A percentile compares a stretch with the other conserved stretches of the same genome.
phyloP scores from a whole-genome alignment of 2,113 vertebrate genomes.

The Hemiprocne comata region DNA sequence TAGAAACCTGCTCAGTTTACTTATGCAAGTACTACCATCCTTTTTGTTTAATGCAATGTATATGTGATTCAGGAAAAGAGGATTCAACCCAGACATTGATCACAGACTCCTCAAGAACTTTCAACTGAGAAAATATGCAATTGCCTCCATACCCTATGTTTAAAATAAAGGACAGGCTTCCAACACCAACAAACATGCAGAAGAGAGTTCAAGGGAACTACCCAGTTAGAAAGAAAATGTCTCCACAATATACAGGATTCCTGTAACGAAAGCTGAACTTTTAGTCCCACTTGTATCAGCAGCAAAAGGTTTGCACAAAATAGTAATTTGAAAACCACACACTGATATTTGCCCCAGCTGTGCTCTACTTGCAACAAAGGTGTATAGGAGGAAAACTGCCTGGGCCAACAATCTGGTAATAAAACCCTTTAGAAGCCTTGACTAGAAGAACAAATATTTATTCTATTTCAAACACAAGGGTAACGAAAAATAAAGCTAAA shows the following conservation, averaged over 20 bases:
- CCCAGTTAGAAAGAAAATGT: not conserved
- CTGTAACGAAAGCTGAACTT: not conserved
- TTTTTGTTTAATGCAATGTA: not conserved
- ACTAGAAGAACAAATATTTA: constrained; percentile 35
- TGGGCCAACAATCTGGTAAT: not conserved
- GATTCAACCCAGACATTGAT: not conserved
- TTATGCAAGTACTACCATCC: not conserved
- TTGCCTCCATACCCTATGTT: not conserved
- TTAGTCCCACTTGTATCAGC: not conserved
- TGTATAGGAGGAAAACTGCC: not conserved
- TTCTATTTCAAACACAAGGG: constrained; percentile 6
- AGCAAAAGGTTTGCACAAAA: not conserved
- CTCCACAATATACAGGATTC: not conserved
- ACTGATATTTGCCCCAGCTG: not conserved
- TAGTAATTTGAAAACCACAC: not conserved
- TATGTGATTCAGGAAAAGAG: not conserved
- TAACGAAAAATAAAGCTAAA: constrained; percentile 67
- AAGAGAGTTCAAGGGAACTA: not conserved
- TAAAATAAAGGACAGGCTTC: not conserved
- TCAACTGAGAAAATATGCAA: not conserved
- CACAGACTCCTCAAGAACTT: not conserved
- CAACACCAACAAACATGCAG: not conserved
- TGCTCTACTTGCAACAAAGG: not conserved
- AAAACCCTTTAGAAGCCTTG: constrained; percentile 19
- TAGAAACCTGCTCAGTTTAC: not conserved